A percentile compares a stretch with the other conserved stretches of the same genome.
Conservation (phyloP, 1,140 invertebrate genomes). For the Planococcus citri region DNA sequence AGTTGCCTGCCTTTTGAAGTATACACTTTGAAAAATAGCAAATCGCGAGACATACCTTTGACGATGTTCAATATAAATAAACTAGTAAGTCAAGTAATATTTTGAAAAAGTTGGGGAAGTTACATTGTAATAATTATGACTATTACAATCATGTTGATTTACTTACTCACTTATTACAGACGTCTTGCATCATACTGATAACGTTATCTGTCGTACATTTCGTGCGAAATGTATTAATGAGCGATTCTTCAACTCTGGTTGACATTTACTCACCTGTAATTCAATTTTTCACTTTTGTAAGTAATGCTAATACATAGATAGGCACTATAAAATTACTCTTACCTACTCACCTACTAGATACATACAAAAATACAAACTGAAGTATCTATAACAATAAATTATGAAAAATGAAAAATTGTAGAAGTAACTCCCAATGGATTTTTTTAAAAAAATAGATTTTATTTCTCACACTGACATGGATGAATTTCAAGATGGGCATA, state of each 20-base stretch:
- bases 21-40: conserved; percentile 61
- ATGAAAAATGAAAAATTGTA: too few species aligned
- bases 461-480: conserved; percentile 51
- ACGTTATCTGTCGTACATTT: neutral
- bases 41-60: conserved; percentile 66
- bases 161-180: neutral
- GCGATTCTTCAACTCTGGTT: conserved; percentile 42
- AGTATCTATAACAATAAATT: too few species aligned
- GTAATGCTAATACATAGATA: too few species aligned
- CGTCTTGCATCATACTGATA: neutral
- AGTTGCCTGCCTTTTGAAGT: conserved; percentile 58
- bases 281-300: conserved; percentile 65
- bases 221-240: neutral
- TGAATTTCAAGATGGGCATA: conserved; percentile 70
- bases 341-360: too few species aligned
- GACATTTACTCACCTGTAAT: conserved; percentile 60
- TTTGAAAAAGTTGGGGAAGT: too few species aligned
- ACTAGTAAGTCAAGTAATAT: conserved; percentile 41
- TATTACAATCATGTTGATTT: too few species aligned
- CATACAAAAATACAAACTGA: too few species aligned
- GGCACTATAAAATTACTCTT: too few species aligned
- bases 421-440: too few species aligned
- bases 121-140: too few species aligned
- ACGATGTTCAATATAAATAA: conserved; percentile 66
- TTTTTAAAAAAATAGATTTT: conserved; percentile 43